These are phyloP conservation scores for Crotalus viridis DNA, from an alignment of 2,113 vertebrate genomes.

Conservation along the genomic window DNA sequence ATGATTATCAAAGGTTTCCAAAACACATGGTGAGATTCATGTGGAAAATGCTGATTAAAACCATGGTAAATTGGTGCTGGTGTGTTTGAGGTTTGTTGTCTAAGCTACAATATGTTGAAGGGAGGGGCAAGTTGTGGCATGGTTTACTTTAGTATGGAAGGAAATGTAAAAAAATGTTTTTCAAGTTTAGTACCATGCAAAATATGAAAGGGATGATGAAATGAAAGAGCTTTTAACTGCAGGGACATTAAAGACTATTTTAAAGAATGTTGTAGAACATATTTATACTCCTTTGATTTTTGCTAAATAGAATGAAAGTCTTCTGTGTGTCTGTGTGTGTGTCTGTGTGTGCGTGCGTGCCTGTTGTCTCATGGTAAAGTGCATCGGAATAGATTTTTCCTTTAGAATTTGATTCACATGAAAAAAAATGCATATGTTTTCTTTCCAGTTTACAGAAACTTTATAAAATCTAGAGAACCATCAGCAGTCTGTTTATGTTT, in stretches of 20 bases:
- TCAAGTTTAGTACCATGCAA: slow-evolving; percentile 46
- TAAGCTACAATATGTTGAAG: slow-evolving; percentile 55
- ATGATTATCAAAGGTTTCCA: slow-evolving; percentile 65
- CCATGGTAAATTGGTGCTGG: slow-evolving; percentile 58
- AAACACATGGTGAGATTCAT: slow-evolving; percentile 67
- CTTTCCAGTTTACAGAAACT: neutral
- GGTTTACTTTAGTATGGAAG: slow-evolving; percentile 57
- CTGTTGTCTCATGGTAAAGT: neutral
- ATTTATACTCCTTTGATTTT: slow-evolving; percentile 44
- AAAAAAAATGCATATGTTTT: neutral
- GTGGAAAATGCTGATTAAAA: slow-evolving; percentile 73
- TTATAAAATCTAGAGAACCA: slow-evolving; percentile 1
- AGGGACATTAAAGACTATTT: slow-evolving; percentile 43
- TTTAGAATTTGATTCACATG: slow-evolving; percentile 16
- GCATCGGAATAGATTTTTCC: slow-evolving; percentile 1
- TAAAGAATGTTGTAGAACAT: slow-evolving; percentile 50
- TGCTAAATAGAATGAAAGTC: slow-evolving; percentile 37
- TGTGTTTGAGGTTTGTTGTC: slow-evolving; percentile 59
- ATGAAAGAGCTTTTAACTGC: slow-evolving; percentile 48
- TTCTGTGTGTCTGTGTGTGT: slow-evolving; percentile 37
- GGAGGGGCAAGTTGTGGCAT: slow-evolving; percentile 49
- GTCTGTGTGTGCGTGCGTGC: neutral
- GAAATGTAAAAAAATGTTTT: slow-evolving; percentile 60
- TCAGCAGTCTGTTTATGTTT: neutral
- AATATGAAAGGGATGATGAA: slow-evolving; percentile 54